A percentile compares a stretch with the other conserved stretches of the same genome.
These are phyloP conservation scores for Barbus barbus DNA, from an alignment of 2,113 vertebrate species.

Conservation along the genomic window DNA sequence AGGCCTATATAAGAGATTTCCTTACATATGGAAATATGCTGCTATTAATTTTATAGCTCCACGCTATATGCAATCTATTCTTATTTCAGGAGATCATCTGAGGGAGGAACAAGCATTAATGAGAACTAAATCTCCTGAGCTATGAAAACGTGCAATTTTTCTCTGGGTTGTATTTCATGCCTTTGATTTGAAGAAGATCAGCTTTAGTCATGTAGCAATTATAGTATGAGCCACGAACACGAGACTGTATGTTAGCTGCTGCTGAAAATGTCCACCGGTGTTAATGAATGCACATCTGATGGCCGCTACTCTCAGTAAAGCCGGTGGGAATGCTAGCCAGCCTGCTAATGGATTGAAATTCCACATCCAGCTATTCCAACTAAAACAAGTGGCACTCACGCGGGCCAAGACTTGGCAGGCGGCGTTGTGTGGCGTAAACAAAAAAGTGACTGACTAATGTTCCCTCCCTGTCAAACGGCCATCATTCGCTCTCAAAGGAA, in stretches of 20 bases:
- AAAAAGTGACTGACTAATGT: slow-evolving; percentile 51
- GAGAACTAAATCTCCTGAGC: background rate
- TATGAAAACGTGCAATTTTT: background rate
- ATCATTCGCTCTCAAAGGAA: slow-evolving; percentile 48
- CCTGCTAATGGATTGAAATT: slow-evolving; percentile 72
- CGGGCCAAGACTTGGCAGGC: slow-evolving; percentile 32
- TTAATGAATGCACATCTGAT: slow-evolving; percentile 69
- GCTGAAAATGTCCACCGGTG: slow-evolving; percentile 55
- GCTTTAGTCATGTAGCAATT: slow-evolving; percentile 18
- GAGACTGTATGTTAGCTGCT: background rate
- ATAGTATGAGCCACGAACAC: background rate
- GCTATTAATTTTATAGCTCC: background rate
- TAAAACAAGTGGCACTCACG: slow-evolving; percentile 52
- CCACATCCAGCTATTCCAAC: slow-evolving; percentile 61
- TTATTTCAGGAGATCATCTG: background rate
- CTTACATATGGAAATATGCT: background rate
- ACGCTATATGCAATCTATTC: background rate
- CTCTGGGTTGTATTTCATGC: background rate
- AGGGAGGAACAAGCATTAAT: background rate
- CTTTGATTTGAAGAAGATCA: background rate
- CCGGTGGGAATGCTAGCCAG: slow-evolving; percentile 54
- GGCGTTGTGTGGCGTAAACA: slow-evolving; percentile 33
- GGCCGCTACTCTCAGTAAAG: slow-evolving; percentile 64
- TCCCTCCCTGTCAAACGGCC: slow-evolving; percentile 45
- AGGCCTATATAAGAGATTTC: background rate